Conservation (phyloP, 2,797 vertebrate species). For the Clarias platycephalus region DNA sequence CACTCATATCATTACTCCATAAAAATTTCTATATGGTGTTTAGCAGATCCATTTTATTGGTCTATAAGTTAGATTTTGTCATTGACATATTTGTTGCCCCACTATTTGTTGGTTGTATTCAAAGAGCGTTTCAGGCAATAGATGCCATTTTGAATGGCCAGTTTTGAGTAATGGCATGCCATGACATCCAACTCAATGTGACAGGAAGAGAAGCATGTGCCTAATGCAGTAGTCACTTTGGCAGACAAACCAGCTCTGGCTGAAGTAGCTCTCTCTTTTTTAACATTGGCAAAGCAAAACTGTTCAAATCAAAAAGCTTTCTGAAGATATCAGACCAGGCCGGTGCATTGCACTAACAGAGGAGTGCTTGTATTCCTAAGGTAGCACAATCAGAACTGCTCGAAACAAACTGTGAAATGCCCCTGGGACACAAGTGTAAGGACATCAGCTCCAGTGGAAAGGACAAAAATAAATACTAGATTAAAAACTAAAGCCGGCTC, state of each 20-base stretch:
- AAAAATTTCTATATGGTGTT: not conserved
- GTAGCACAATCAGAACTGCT: slow-evolving; percentile 36
- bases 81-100: not conserved
- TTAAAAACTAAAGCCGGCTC: slow-evolving; percentile 39
- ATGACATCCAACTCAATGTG: slow-evolving; percentile 39
- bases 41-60: not conserved
- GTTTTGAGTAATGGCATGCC: slow-evolving; percentile 29
- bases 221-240: slow-evolving; percentile 36
- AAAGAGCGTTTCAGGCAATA: slow-evolving; percentile 15
- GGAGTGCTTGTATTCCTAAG: slow-evolving; percentile 23
- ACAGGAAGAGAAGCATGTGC: slow-evolving; percentile 41
- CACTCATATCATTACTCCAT: not conserved
- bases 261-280: slow-evolving; percentile 7
- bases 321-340: slow-evolving; percentile 6
- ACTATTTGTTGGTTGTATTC: not conserved
- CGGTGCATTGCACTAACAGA: not conserved
- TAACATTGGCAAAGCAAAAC: slow-evolving; percentile 19
- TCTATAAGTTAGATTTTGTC: not conserved
- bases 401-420: slow-evolving; percentile 40
- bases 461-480: slow-evolving; percentile 45
- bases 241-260: slow-evolving; percentile 29
- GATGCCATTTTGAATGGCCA: slow-evolving; percentile 29
- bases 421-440: slow-evolving; percentile 33
- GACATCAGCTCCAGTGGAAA: slow-evolving; percentile 22
- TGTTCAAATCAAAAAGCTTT: slow-evolving; percentile 7